These are phyloP conservation scores for Platyscapa corneri DNA, from an alignment of 1,140 invertebrate species.

Conservation along the genomic window DNA sequence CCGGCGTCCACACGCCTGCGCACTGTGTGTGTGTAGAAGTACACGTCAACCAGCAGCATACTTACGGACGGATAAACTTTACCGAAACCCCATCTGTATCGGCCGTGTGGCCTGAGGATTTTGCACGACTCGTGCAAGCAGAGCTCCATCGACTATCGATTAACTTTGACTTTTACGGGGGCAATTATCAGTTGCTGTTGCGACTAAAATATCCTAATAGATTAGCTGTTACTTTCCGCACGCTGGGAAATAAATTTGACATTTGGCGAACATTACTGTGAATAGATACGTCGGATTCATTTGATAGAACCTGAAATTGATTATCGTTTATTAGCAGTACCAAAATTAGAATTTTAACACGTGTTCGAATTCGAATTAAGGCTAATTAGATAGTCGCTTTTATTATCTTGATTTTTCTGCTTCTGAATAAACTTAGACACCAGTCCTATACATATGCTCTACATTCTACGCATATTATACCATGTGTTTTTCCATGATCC, in stretches of 20 bases:
- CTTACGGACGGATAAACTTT: slow-evolving; percentile 53
- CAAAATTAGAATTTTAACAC: no score
- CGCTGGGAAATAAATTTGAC: neutral
- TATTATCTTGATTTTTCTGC: no score
- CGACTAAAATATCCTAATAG: neutral
- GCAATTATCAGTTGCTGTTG: neutral
- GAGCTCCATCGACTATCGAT: neutral
- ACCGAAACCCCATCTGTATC: slow-evolving; percentile 56
- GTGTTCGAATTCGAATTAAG: no score
- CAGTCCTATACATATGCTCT: no score
- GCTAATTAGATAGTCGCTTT: no score
- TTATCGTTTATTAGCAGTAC: no score
- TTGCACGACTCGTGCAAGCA: neutral
- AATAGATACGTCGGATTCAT: no score
- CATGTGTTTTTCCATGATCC: no score
- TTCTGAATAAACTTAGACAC: no score
- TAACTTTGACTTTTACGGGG: neutral
- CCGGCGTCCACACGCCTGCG: neutral
- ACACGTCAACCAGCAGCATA: slow-evolving; percentile 15
- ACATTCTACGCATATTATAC: no score
- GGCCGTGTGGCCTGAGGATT: neutral
- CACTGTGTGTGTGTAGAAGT: neutral
- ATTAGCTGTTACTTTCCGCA: neutral
- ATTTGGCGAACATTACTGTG: neutral
- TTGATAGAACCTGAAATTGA: no score